Evolutionary conservation across 1,140 invertebrate genomes (phyloP).

Genomic region (Bombyx mori): DNA sequence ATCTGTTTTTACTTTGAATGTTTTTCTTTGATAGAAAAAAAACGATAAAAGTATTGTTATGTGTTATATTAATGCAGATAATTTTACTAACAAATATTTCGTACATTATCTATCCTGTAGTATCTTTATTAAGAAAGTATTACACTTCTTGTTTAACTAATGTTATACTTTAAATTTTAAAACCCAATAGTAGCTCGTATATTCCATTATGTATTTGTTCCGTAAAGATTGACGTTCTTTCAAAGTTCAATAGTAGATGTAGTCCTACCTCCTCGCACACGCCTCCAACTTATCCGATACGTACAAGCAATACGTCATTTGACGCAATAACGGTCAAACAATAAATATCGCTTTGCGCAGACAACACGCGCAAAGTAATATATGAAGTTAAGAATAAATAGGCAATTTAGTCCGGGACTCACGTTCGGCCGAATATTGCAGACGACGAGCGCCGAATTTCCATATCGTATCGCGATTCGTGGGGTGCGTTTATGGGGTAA

Average conservation of each 20-base stretch:
- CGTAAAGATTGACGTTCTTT: no score
- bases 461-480: conserved; percentile 64
- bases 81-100: no score
- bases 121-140: no score
- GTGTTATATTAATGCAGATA: no score
- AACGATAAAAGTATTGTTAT: no score
- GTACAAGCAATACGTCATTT: conserved; percentile 62
- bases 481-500: conserved; percentile 66
- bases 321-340: conserved; percentile 68
- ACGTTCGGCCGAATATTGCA: conserved; percentile 64
- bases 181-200: no score
- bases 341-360: conserved; percentile 70
- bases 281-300: conserved; percentile 33
- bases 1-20: no score
- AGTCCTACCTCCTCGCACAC: conserved; percentile 1
- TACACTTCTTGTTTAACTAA: no score
- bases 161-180: no score
- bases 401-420: conserved; percentile 68
- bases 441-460: conserved; percentile 59
- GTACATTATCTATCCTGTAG: no score
- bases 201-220: no score
- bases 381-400: conserved; percentile 73
- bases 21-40: no score
- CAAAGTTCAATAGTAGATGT: background rate
- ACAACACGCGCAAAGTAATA: conserved; percentile 71